phyloP scores from a whole-genome alignment of 2,113 vertebrate species.

The Rhinogobius similis region DNA sequence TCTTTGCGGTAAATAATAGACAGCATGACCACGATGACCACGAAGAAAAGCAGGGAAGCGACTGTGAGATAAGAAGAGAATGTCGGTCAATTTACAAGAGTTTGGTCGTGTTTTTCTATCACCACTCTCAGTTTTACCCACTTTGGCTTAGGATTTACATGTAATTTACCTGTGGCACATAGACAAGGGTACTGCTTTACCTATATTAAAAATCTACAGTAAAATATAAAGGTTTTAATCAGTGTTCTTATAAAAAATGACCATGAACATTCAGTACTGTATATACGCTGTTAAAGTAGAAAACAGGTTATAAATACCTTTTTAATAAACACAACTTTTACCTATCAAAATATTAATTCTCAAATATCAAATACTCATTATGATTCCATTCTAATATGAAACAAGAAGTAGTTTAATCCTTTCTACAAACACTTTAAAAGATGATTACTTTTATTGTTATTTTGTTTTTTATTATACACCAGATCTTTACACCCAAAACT shows the following conservation, averaged over 20 bases:
- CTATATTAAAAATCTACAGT: background rate
- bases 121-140: background rate
- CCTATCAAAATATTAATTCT: no score
- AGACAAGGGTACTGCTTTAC: background rate
- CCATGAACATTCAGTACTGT: no score
- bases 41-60: conserved; percentile 80
- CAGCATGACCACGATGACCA: conserved; percentile 78
- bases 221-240: background rate
- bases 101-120: background rate
- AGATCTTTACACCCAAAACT: background rate
- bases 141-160: background rate
- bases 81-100: background rate
- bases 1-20: conserved; percentile 80
- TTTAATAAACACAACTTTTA: no score
- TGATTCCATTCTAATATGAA: background rate
- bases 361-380: no score
- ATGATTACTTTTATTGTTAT: no score
- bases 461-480: no score
- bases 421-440: background rate
- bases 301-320: no score
- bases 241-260: background rate
- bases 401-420: background rate
- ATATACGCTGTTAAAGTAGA: no score
- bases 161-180: background rate
- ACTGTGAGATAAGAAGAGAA: conserved; percentile 47